Base-by-base conservation (phyloP, 2,797 vertebrate species). In the Halcyon badia region DNA sequence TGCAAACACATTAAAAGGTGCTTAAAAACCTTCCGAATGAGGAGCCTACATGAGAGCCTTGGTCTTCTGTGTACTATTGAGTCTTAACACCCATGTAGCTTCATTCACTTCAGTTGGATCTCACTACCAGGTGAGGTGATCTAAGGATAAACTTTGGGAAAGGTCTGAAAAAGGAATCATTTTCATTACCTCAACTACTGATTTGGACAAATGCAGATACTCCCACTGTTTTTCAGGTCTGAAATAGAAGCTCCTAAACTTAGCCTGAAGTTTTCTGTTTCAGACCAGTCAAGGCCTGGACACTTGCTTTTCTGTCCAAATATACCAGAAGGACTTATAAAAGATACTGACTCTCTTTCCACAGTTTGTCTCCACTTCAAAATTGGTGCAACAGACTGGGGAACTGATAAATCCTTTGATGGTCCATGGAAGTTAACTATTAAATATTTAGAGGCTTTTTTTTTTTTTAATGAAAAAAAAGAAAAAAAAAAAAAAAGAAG, bases 171-270 rank as follows among this genome's bases (percentile, higher is more conserved):
- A 48, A 92, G 22, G 52, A 95, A 46, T 28, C 52, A 28, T 82
- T 79, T 75, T 87, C 35, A 64, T 85, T 89, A 96, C 35, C 60
- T 90, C 56, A 54, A 2, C 52, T 68, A 85, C 75, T 66, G n/a
- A 82, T 58, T 51, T 76, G 60, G 62, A 71, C n/a, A 85, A 70
- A 64, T 90, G 87, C 81, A 85, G 75, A 84, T 33, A 56, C 48
- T 76, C 42, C 17, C 20, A 35, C 18, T 75, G 12, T 31, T 93
- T 89, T 84, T 68, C 62, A 73, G 33, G 35, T 66, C 83, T 84
- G 60, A 93, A 90, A 76, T 48, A 89, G 58, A 84, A 90, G 11
- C 11, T 87, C n/a, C 44, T 80, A 85, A 93, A 82, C 62, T 84
- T 90, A 77, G 56, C 15, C 52, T 79, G 66, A 28, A 82, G 42